Base-by-base conservation (phyloP, 2,113 vertebrate genomes). In the Osmerus eperlanus region DNA sequence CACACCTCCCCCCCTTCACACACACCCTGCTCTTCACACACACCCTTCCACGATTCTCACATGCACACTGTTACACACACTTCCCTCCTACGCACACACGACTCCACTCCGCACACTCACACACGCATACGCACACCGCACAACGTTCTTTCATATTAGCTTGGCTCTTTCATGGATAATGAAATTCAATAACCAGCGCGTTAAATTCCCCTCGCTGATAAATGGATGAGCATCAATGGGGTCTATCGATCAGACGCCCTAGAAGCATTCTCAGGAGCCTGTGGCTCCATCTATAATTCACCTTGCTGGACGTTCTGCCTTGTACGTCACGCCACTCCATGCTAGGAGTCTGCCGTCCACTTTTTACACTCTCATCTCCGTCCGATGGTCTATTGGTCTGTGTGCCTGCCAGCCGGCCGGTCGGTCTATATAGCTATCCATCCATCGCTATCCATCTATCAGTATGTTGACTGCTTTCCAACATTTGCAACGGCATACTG, bases 131-230 rank as follows among this genome's bases (percentile, higher is more conserved):
- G 23, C 61, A 70, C 21, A 71, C 70, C 16, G 55, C 76, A 68
- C 81, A 73, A 70, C 65, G 51, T 23, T 75, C 52, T 81, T 87
- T 82, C 78, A 77, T 73, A 75, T 63, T 71, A 36, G 63, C 32
- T 73, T 77, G 86, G 87, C 79, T 84, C 85, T 88, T 89, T 90
- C 87, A 88, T 83, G 82, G 83, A 72, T 83, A 86, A 91, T 91
- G 88, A 89, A 91, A 91, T 92, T 90, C 89, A 90, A 91, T 92
- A 89, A 90, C 86, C 88, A 84, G 84, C 78, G 83, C 85, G 78
- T 84, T 88, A 86, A 88, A 87, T 85, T 83, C 84, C 88, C 87
- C 86, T 86, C 65, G 62, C 81, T 86, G 90, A 92, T 90, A 84
- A 83, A 84, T 84, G 32, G 70, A 73, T 83, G 90, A 85, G 84